Evolutionary conservation across 2,888 invertebrate species (phyloP).

Genomic region (Synergus itoensis): DNA sequence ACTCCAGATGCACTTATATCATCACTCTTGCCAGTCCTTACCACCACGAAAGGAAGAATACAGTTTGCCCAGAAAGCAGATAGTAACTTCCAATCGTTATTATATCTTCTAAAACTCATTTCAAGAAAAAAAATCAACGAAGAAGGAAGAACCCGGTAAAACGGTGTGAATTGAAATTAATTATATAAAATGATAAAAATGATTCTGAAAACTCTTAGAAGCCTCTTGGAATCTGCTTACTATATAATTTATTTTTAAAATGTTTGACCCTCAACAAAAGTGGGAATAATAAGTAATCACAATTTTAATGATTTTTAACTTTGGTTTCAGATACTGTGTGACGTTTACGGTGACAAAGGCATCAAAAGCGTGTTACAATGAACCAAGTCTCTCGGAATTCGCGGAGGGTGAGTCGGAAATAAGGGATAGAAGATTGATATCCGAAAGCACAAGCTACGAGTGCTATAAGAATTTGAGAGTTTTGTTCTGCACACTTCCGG

Average conservation of each 20-base stretch:
- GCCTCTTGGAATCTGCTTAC: too few relatives aligned
- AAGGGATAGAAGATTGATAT: slow-evolving; percentile 45
- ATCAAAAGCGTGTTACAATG: slow-evolving; percentile 88
- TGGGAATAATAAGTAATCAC: neutral
- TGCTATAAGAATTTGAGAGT: slow-evolving; percentile 2
- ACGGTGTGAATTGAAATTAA: too few relatives aligned
- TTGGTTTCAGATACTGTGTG: slow-evolving; percentile 89
- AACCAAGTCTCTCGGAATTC: slow-evolving; percentile 85
- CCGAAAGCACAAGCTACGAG: slow-evolving; percentile 22
- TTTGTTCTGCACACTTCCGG: slow-evolving; percentile 42
- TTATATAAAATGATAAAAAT: too few relatives aligned
- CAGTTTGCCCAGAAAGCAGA: slow-evolving; percentile 25
- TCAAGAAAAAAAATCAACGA: neutral
- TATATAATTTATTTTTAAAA: too few relatives aligned
- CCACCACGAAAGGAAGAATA: neutral
- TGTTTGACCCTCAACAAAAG: too few relatives aligned
- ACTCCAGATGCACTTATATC: slow-evolving; percentile 29
- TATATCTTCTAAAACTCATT: neutral
- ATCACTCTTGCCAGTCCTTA: slow-evolving; percentile 13
- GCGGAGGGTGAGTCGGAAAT: slow-evolving; percentile 84
- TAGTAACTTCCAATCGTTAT: slow-evolving; percentile 20
- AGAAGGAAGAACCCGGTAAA: too few relatives aligned
- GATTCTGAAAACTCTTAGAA: too few relatives aligned
- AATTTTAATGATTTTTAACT: slow-evolving; percentile 42
- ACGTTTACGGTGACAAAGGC: slow-evolving; percentile 91